Percentiles rank a stretch among this genome's conserved stretches.
phyloP scores from a whole-genome alignment of 2,888 invertebrate species.

The Acanthosoma haemorrhoidale region DNA sequence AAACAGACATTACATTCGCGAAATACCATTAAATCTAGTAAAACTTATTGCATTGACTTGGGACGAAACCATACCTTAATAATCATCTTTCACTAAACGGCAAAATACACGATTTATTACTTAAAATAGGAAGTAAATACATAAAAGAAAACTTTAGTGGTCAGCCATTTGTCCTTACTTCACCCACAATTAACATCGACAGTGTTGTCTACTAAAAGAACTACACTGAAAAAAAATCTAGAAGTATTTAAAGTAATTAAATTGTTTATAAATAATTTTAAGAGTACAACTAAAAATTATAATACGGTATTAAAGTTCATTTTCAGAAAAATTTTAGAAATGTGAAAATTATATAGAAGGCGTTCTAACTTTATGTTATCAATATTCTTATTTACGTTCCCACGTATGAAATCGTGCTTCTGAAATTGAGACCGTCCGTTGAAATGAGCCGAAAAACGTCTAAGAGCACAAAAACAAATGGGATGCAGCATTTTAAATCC shows the following conservation, averaged over 20 bases:
- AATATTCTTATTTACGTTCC: no score
- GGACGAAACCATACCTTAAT: background rate
- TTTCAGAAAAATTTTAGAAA: no score
- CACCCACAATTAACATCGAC: slow-evolving; percentile 29
- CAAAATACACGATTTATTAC: background rate
- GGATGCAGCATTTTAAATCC: background rate
- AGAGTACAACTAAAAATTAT: no score
- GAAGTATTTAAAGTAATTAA: background rate
- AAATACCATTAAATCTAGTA: background rate
- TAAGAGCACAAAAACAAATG: background rate
- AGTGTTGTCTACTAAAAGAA: slow-evolving; percentile 19
- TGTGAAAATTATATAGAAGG: no score
- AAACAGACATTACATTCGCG: background rate
- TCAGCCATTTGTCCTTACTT: slow-evolving; percentile 33
- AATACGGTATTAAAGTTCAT: no score
- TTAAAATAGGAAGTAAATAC: slow-evolving; percentile 21
- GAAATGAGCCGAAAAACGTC: background rate
- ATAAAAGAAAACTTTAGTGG: slow-evolving; percentile 26
- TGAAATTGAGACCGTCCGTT: no score
- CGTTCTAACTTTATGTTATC: no score
- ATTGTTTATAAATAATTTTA: no score
- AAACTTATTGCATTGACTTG: slow-evolving; percentile 9
- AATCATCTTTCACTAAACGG: background rate
- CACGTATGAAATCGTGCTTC: no score
- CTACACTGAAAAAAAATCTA: background rate